Evolutionary conservation across 1,140 invertebrate species (phyloP).

Genomic region (Amyelois transitella): DNA sequence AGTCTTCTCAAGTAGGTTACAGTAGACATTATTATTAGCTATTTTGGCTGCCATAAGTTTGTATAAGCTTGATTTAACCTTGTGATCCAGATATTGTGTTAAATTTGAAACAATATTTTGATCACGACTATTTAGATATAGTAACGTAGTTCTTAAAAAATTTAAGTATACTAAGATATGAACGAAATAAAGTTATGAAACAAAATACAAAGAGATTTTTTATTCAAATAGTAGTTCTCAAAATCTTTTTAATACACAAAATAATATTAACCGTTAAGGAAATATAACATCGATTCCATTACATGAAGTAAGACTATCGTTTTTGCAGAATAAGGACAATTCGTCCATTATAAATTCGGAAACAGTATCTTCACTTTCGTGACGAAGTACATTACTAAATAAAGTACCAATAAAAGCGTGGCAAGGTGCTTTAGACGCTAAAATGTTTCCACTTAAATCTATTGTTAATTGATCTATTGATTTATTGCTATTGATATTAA

Average conservation of each 20-base stretch:
- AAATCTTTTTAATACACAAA: too few relatives aligned
- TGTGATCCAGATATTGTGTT: slow-evolving; percentile 62
- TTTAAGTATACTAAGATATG: too few relatives aligned
- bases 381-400: slow-evolving; percentile 42
- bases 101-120: slow-evolving; percentile 46
- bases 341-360: slow-evolving; percentile 52
- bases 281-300: slow-evolving; percentile 56
- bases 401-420: slow-evolving; percentile 60
- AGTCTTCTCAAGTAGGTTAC: neutral
- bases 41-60: slow-evolving; percentile 4
- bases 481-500: slow-evolving; percentile 7
- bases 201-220: too few relatives aligned
- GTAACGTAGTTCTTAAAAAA: neutral
- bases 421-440: slow-evolving; percentile 48
- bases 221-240: too few relatives aligned
- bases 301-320: slow-evolving; percentile 50
- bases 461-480: slow-evolving; percentile 30
- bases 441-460: slow-evolving; percentile 57
- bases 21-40: neutral
- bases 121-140: slow-evolving; percentile 45
- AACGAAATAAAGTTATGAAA: too few relatives aligned
- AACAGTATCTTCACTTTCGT: slow-evolving; percentile 32
- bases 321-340: slow-evolving; percentile 58
- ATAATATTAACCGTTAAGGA: too few relatives aligned
- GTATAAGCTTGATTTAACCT: slow-evolving; percentile 18